Base-by-base conservation (phyloP, 30 jellyfish, hydroid and myxozoan species). In the Cassiopea andromeda region DNA sequence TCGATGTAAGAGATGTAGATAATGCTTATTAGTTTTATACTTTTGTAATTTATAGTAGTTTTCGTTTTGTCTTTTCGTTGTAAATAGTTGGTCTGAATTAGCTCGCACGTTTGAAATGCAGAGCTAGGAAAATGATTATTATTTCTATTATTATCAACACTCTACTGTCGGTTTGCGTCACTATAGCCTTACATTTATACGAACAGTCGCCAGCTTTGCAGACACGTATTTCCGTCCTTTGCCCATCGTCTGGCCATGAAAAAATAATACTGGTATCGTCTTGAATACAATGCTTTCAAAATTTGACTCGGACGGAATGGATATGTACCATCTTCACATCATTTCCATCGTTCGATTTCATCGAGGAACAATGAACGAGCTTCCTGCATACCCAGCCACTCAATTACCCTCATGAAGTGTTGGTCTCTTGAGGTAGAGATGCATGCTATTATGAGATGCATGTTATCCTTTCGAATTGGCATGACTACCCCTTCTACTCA, bases 241-340 rank as follows among this genome's bases (percentile, higher is more conserved):
- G 92, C 71, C 92, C 92, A 84, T 10, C 92, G 85, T 84, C 71
- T 84, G 54, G 92, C 92, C 18, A 84, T 69, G 61, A 84, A 85
- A 3, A 66, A 76, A 38, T 78, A 78, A 48, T 27, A 69, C 46
- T 57, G 73, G 27, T 64, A 64, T 13, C 61, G 19, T 8, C 81
- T 58, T 8, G 61, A 1, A 58, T 47, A 44, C 38, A 82, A 16
- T 17, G 91, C 74, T 48, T 45, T 44, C 59, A 82, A 13, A 15
- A 82, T 82, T 57, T 82, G 91, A 9, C 69, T 69, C 17, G 59
- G 82, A 38, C 83, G 71, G 61, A 82, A 82, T 66, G 91, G 91
- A 54, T 43, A 82, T 69, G 91, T 82, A 77, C 85, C 72, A 77
- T 77, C 18, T 77, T 44, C 85, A 73, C 1, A 73, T 77, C 17